Evolutionary conservation across 2,797 vertebrate species (phyloP).

Genomic region (Gymnoscopelus microlampas): DNA sequence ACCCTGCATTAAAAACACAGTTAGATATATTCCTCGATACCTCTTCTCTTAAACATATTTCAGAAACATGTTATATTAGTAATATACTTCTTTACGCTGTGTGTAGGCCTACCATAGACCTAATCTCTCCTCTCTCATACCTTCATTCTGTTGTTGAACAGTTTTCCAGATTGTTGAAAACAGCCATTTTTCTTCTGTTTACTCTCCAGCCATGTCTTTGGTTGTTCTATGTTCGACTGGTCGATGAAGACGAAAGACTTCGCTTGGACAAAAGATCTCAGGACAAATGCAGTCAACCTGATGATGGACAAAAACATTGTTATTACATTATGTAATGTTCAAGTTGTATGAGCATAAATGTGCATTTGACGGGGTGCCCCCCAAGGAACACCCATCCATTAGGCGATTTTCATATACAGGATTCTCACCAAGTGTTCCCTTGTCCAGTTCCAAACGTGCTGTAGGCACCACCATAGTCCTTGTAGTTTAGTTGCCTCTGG

Average conservation of each 20-base stretch:
- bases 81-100: too few species aligned
- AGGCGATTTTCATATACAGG: too few species aligned
- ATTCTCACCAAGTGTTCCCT: slow-evolving; percentile 84
- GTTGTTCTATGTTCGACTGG: slow-evolving; percentile 66
- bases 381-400: too few species aligned
- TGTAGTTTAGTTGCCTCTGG: slow-evolving; percentile 85
- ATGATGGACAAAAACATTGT: neutral
- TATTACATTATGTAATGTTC: too few species aligned
- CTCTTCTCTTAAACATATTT: too few species aligned
- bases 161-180: slow-evolving; percentile 78
- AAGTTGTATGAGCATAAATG: too few species aligned
- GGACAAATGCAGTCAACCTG: slow-evolving; percentile 89
- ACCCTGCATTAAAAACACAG: slow-evolving; percentile 62
- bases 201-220: slow-evolving; percentile 77
- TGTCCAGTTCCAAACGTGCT: slow-evolving; percentile 79
- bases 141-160: slow-evolving; percentile 86
- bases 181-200: slow-evolving; percentile 81
- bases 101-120: too few species aligned
- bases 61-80: too few species aligned
- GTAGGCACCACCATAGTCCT: slow-evolving; percentile 73
- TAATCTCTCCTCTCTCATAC: slow-evolving; percentile 36
- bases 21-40: too few species aligned
- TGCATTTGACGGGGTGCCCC: too few species aligned
- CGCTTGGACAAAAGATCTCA: slow-evolving; percentile 85
- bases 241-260: slow-evolving; percentile 81